These are phyloP conservation scores for Calypte anna DNA, from an alignment of 2,113 vertebrate genomes.

Conservation along the genomic window DNA sequence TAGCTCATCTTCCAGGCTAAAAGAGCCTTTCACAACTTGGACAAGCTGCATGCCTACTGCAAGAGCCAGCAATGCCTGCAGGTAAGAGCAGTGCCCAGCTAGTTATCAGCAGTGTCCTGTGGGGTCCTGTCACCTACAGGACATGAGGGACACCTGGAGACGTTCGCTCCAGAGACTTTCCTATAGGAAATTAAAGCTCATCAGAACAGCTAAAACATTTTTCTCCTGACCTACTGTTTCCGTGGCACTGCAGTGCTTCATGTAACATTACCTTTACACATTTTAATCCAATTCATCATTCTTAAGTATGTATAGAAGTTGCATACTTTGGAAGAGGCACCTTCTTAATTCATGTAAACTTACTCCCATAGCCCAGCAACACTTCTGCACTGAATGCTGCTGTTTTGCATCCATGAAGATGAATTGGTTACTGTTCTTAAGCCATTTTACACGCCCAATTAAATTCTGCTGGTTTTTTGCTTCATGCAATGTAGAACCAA, in stretches of 20 bases:
- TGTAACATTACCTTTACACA: accelerated
- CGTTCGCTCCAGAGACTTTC: not conserved
- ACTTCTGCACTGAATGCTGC: not conserved
- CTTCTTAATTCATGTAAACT: not conserved
- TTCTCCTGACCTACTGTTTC: not conserved
- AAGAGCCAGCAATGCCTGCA: not conserved
- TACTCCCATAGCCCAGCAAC: not conserved
- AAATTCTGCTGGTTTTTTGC: not conserved
- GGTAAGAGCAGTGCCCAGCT: conserved; percentile 10
- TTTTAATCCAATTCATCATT: not conserved
- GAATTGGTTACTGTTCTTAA: not conserved
- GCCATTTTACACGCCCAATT: not conserved
- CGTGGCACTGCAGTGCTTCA: not conserved
- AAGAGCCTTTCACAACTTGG: not conserved
- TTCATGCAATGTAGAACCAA: not conserved
- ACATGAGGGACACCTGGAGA: not conserved
- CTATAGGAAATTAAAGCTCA: not conserved
- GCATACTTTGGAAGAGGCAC: not conserved
- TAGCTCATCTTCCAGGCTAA: not conserved
- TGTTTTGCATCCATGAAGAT: not conserved
- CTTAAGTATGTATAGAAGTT: not conserved
- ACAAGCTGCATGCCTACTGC: not conserved
- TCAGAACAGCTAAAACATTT: not conserved
- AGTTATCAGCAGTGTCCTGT: not conserved
- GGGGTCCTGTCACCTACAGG: not conserved